Evolutionary conservation across 2,113 vertebrate species (phyloP), one percentile per base, ranked within the genome.

Genomic region (Ploceus nigricollis): DNA sequence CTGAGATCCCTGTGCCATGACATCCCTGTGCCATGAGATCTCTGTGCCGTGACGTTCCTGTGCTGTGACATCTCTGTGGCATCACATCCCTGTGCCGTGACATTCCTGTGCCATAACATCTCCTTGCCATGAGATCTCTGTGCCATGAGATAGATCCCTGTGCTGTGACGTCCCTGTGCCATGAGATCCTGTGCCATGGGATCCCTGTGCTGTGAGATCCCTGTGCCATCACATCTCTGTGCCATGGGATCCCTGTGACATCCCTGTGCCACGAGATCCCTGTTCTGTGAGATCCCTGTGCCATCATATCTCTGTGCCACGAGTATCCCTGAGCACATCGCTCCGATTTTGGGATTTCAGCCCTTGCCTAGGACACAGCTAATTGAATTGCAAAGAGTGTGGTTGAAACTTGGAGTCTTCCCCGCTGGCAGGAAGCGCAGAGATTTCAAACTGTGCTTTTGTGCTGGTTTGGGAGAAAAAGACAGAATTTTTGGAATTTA

Each of bases 381-480:
- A n/a, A 96, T 94, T 94, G 90, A 88, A 31, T 94, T 96, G 96
- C 90, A 51, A 20, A 83, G 91, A 89, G 60, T 5, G 89, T 51
- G 80, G 91, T 51, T 82, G 89, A 86, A 89, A 82, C 57, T 97
- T 92, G 94, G 95, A 95, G 68, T 37, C 86, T 71, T 71, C 91
- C 89, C 81, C 9, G 1, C 53, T 93, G 94, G 91, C 94, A 95
- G 94, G 93, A 96, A 96, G 81, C 3, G 1, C 65, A 19, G 93
- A 68, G 81, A 61, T 78, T 89, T 95, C 93, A 95, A 93, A 60
- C 83, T 1, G 10, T 82, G 93, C 89, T 92, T 89, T 95, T 95
- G 83, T 95, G 69, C 80, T 40, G 51, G 10, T 93, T 89, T 56
- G 48, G 91, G 64, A 89, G 83, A 65, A 87, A 71, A 95, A 75